phyloP scores from a whole-genome alignment of 1,140 invertebrate genomes.

The Tetramorium parvispinum region DNA sequence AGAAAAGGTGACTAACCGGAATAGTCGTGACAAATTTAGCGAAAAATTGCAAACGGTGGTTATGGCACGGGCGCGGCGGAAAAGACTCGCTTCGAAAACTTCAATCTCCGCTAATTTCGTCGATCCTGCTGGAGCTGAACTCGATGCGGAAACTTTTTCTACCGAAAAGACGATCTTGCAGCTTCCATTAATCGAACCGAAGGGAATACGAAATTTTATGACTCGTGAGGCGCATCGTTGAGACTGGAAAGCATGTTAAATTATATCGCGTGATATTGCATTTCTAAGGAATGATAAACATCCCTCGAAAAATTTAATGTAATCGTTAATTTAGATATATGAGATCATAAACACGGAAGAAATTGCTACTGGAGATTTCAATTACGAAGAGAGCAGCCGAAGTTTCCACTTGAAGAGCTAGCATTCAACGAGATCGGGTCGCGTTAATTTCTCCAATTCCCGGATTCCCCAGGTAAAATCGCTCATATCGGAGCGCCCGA shows the following conservation, averaged over 20 bases:
- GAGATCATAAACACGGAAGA: not conserved
- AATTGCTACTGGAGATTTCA: conserved; percentile 10
- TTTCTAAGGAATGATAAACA: not conserved
- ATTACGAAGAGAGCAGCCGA: not conserved
- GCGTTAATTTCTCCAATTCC: conserved; percentile 40
- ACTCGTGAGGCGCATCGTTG: not conserved
- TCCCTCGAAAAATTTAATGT: not conserved
- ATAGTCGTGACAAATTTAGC: conserved; percentile 51
- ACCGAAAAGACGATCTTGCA: not conserved
- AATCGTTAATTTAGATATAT: not conserved
- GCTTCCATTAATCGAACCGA: conserved; percentile 29
- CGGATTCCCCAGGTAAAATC: conserved; percentile 13
- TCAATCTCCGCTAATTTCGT: conserved; percentile 40
- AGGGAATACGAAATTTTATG: not conserved
- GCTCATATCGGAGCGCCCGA: conserved; percentile 22
- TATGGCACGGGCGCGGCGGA: conserved; percentile 1
- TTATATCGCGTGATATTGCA: not conserved
- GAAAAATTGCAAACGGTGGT: conserved; percentile 51
- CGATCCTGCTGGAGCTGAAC: conserved; percentile 26
- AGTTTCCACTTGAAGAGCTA: not conserved
- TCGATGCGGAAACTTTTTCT: conserved; percentile 24
- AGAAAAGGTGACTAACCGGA: conserved; percentile 9
- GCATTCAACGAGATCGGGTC: conserved; percentile 17
- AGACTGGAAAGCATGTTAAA: not conserved
- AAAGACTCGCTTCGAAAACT: conserved; percentile 44